Conservation (phyloP, 2,113 vertebrate genomes). For the Oreochromis aureus region DNA sequence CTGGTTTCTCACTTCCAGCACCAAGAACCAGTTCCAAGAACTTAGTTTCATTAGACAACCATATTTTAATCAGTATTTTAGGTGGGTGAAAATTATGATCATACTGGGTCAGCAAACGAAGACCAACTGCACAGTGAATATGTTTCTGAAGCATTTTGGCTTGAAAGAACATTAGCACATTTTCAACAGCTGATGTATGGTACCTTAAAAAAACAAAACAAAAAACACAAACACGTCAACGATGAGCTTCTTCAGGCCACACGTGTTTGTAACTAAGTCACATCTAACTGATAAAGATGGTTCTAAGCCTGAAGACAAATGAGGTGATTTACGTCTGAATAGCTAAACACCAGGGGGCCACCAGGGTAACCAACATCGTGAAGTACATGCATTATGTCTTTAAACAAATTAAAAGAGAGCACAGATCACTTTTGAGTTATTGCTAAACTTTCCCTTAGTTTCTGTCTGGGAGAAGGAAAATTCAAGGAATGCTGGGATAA, state of each 20-base stretch:
- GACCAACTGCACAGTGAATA: background rate
- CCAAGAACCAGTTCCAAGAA: background rate
- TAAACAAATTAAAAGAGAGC: background rate
- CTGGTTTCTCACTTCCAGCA: background rate
- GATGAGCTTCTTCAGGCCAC: background rate
- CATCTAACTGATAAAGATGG: background rate
- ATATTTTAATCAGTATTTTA: background rate
- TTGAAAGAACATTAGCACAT: background rate
- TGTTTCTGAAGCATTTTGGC: background rate
- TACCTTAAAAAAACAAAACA: background rate
- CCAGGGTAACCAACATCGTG: background rate
- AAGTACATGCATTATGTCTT: background rate
- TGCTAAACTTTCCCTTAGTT: background rate
- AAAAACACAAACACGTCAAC: background rate
- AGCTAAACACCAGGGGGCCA: background rate
- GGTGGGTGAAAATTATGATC: background rate
- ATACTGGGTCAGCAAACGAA: background rate
- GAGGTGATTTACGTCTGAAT: background rate
- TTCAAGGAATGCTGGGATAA: slow-evolving; percentile 33
- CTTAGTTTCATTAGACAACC: background rate
- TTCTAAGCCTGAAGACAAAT: background rate
- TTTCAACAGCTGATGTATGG: background rate
- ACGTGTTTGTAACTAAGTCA: background rate
- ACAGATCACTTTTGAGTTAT: background rate
- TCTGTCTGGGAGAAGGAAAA: slow-evolving; percentile 21